These are phyloP conservation scores for Cebus imitator DNA, from an alignment of 2,113 vertebrate species.

Conservation along the genomic window DNA sequence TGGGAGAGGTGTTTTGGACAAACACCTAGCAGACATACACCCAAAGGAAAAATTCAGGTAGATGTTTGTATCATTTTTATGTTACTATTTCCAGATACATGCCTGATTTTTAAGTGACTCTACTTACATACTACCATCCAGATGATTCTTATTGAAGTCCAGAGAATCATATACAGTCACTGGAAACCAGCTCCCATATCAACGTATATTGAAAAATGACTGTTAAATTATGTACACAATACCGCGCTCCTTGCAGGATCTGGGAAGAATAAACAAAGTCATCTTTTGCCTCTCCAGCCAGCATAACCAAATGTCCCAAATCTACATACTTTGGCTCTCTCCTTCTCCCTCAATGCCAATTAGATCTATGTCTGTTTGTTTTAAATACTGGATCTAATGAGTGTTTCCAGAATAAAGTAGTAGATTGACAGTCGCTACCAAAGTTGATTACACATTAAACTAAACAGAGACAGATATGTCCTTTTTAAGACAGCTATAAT, in stretches of 20 bases:
- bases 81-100: neutral
- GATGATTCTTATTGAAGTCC: neutral
- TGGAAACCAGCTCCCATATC: neutral
- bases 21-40: neutral
- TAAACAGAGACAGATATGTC: constrained; percentile 25
- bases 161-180: neutral
- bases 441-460: constrained; percentile 3
- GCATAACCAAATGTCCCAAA: neutral
- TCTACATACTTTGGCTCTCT: neutral
- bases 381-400: constrained; percentile 25
- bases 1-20: neutral
- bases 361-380: neutral
- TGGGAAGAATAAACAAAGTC: neutral
- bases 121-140: neutral
- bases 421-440: neutral
- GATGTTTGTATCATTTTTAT: neutral
- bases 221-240: accelerated
- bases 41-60: neutral
- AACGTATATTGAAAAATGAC: neutral
- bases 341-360: neutral
- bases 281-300: neutral
- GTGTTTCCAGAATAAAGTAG: neutral
- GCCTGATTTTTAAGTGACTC: neutral
- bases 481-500: constrained; percentile 38
- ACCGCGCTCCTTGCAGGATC: neutral